Percentiles rank a stretch among this genome's conserved stretches.
phyloP scores from a whole-genome alignment of 2,888 invertebrate genomes.

The Lomographa bimaculata region DNA sequence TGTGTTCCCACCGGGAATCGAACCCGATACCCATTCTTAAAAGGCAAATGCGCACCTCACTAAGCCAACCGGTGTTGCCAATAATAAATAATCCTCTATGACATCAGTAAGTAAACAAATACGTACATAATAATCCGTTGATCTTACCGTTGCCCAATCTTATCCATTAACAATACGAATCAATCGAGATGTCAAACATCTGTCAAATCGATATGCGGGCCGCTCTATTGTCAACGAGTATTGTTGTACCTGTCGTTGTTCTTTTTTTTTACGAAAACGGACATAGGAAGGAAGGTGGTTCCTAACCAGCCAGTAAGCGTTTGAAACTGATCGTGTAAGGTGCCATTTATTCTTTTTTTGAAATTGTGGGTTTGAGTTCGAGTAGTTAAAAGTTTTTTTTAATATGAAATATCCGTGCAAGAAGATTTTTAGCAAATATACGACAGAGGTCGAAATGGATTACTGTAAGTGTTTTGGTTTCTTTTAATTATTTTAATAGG shows the following conservation, averaged over 20 bases:
- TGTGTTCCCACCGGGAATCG: too few species aligned
- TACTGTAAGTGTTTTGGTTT: slow-evolving; percentile 66
- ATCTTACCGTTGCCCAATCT: slow-evolving; percentile 31
- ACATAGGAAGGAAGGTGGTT: slow-evolving; percentile 61
- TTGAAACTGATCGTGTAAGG: slow-evolving; percentile 73
- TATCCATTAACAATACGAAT: slow-evolving; percentile 42
- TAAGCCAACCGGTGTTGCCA: too few species aligned
- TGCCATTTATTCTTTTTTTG: slow-evolving; percentile 53
- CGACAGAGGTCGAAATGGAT: slow-evolving; percentile 52
- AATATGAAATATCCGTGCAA: slow-evolving; percentile 72
- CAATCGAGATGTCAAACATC: slow-evolving; percentile 38
- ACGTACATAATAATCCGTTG: slow-evolving; percentile 4
- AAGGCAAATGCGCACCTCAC: too few species aligned
- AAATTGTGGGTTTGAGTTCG: slow-evolving; percentile 13
- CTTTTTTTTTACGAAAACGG: slow-evolving; percentile 71
- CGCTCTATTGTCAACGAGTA: slow-evolving; percentile 26
- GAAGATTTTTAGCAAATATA: slow-evolving; percentile 52
- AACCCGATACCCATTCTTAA: too few species aligned
- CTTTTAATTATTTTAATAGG: too few species aligned
- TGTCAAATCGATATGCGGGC: slow-evolving; percentile 43
- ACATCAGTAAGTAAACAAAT: too few species aligned
- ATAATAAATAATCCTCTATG: too few species aligned
- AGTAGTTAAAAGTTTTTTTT: slow-evolving; percentile 14
- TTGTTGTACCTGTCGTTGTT: slow-evolving; percentile 48
- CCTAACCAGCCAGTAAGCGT: slow-evolving; percentile 62